These are phyloP conservation scores for Mesorhabditis spiculigera DNA, from an alignment of 2,888 invertebrate genomes.

Conservation along the genomic window DNA sequence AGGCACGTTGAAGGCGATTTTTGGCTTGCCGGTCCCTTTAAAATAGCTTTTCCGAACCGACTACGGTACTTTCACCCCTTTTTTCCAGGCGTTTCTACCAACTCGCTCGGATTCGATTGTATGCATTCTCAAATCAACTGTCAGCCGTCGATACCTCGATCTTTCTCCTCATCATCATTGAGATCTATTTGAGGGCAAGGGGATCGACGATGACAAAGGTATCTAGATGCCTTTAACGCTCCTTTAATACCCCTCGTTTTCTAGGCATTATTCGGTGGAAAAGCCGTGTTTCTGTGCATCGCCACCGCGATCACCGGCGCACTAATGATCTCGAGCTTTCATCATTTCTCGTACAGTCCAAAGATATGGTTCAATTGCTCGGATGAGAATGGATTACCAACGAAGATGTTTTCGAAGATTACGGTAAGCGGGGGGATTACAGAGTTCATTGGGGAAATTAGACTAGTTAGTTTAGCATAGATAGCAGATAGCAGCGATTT, in stretches of 20 bases:
- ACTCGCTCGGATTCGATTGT: not conserved
- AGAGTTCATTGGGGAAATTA: too few relatives aligned
- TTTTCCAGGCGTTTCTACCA: conserved; percentile 4
- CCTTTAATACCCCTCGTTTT: not conserved
- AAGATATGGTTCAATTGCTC: conserved; percentile 4
- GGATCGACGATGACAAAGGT: not conserved
- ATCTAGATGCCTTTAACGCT: not conserved
- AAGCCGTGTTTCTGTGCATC: not conserved
- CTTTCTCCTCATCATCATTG: not conserved
- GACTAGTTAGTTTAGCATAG: too few relatives aligned
- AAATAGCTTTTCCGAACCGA: too few relatives aligned
- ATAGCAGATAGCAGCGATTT: too few relatives aligned
- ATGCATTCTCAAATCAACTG: conserved; percentile 2
- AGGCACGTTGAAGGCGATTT: too few relatives aligned
- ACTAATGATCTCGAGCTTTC: not conserved
- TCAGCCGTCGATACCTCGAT: conserved; percentile 4
- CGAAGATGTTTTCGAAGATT: not conserved
- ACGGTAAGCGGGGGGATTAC: not conserved
- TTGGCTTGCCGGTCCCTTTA: too few relatives aligned
- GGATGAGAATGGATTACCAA: not conserved
- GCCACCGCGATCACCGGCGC: not conserved
- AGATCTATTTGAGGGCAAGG: conserved; percentile 4
- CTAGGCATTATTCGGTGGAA: conserved; percentile 4
- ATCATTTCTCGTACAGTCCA: not conserved
- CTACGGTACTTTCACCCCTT: not conserved